Base-by-base conservation (phyloP, 2,888 invertebrate species). In the Argyresthia goedartella region DNA sequence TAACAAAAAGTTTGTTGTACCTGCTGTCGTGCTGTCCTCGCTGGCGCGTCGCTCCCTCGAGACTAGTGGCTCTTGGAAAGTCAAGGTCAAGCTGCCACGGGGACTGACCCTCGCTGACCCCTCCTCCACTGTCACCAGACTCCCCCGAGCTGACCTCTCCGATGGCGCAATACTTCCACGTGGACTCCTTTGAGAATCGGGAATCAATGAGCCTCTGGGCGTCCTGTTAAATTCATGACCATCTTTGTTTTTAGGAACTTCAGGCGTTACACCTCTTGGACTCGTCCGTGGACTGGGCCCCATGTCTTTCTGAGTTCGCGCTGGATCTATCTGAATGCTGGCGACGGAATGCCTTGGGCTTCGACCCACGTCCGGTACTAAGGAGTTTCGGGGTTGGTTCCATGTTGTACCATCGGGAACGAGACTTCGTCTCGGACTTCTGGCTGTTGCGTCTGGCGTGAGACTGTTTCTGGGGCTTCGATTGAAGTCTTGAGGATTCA, bases 381-480 rank as follows among this genome's bases (percentile, higher is more conserved):
- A 67, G 34, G 90, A 90, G 60, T 88, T 89, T 49, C 90, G 76
- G 0, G 90, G 90, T 61, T 90, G 88, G 53, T 87, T 88, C 70
- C 89, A 82, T 1, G 80, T 67, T 1, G 82, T 80, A 0, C 80
- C 86, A 53, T 90, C 91, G 7, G 90, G 89, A 0, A 88, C 84
- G 51, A 91, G 78, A 56, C 90, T 91, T 58, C 91, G 87, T 53
- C 91, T 74, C 0, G 91, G 90, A 65, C 89, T 90, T 49, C 90
- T 80, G 0, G 87, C 87, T 4, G 77, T 75, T 14, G 64, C 65
- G 47, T 87, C 85, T 49, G 87, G 84, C 44, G 87, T 81, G 62
- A 88, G 71, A 70, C 88, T 79, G 61, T 87, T 84, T 53, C 86
- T 68, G 4, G 86, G 84, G 65, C 85, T 86, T 49, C 86, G 71